Base-by-base conservation (phyloP, 2,113 vertebrate species). In the Elgaria multicarinata region DNA sequence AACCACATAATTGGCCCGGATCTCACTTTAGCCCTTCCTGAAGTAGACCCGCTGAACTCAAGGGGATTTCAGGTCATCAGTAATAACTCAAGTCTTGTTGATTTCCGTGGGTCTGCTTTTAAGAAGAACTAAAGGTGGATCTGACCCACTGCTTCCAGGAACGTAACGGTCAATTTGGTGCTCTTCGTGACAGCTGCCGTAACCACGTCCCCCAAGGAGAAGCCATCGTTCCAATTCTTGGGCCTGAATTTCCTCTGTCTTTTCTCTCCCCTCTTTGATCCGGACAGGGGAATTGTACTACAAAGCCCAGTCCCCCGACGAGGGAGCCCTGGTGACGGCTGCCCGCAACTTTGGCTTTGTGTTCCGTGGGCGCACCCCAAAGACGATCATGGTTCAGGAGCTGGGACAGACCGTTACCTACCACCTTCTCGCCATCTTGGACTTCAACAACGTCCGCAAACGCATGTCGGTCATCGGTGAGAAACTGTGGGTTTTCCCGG, bases 391-490 rank as follows among this genome's bases (percentile, higher is more conserved):
- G 0, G 98, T 98, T 79, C 98, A 97, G 0, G 98, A 99, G 95
- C 95, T 99, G 95, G 98, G 98, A 2, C 95, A 81, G 1, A 94
- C 97, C 0, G 93, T 98, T 94, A 99, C 98, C 44, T 99, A 99
- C 95, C 97, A 98, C 5, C 97, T 99, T 55, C 97, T 99, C 72
- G 98, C 98, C 94, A 99, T 99, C 91, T 95, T 99, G 92, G 98
- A 99, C 96, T 99, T 99, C 96, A 99, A 98, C 95, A 98, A 99
- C 89, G 96, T 98, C 91, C 98, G 98, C 95, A 99, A 99, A 92
- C 97, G 98, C 92, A 99, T 99, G 98, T 99, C 98, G 0, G 98
- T 99, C 88, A 98, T 99, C 14, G 98, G 98, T 99, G 93, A 94
- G 97, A 4, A 0, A 9, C 22, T 22, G 58, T 4, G 1, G 16